A percentile compares a stretch with the other conserved stretches of the same genome.
Conservation (phyloP, 2,797 vertebrate genomes). For the Chelmon rostratus region DNA sequence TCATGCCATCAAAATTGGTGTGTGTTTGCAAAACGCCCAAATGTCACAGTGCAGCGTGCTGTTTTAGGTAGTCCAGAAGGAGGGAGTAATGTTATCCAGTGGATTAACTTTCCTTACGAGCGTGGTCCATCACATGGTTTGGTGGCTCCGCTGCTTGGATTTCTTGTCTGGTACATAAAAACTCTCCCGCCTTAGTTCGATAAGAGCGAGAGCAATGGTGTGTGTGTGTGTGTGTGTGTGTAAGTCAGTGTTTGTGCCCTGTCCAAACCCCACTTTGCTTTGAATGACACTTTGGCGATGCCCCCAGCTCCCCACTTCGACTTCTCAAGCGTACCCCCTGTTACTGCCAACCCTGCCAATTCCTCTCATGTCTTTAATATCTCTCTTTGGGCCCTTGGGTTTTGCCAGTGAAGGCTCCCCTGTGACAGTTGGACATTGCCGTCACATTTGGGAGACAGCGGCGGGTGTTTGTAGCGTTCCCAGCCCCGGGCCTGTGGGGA, state of each 20-base stretch:
- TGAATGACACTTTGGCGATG: conserved; percentile 89
- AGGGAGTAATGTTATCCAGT: conserved; percentile 24
- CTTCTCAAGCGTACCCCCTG: conserved; percentile 84
- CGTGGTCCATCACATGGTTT: conserved; percentile 35
- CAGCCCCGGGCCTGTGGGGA: conserved; percentile 82
- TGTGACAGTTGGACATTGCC: conserved; percentile 87
- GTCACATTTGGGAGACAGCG: conserved; percentile 84
- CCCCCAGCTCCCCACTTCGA: conserved; percentile 81
- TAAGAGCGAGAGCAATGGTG: conserved; percentile 48
- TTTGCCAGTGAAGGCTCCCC: conserved; percentile 84
- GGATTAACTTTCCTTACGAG: conserved; percentile 31
- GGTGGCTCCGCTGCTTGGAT: conserved; percentile 42
- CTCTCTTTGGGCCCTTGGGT: conserved; percentile 84
- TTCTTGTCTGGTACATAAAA: conserved; percentile 44
- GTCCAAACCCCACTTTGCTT: conserved; percentile 87
- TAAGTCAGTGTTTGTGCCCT: conserved; percentile 78
- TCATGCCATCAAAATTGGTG: background rate
- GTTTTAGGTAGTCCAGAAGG: conserved; percentile 4
- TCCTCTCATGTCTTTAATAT: conserved; percentile 89
- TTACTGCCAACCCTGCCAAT: conserved; percentile 83
- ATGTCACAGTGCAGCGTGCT: background rate
- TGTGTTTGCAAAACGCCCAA: conserved; percentile 11
- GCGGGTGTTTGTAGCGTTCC: conserved; percentile 81
- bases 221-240: conserved; percentile 70
- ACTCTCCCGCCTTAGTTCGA: conserved; percentile 61